These are phyloP conservation scores for Halocynthia roretzi DNA, from an alignment of 23 tunicate species.

Conservation along the genomic window DNA sequence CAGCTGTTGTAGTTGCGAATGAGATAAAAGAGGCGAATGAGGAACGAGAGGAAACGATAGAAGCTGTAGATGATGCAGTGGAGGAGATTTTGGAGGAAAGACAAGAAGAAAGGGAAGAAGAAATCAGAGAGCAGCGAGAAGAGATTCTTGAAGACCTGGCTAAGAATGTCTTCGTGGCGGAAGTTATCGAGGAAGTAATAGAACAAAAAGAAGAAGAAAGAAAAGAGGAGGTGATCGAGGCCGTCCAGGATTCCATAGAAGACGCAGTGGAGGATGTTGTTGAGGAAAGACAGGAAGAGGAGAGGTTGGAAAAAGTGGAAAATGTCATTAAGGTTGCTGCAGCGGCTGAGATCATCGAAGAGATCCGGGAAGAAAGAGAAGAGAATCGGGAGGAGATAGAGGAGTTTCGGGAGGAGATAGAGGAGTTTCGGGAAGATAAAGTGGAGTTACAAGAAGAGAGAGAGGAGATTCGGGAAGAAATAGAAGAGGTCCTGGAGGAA, in stretches of 20 bases:
- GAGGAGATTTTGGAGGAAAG: not conserved
- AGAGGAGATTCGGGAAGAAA: not conserved
- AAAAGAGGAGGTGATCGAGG: conserved; percentile 14
- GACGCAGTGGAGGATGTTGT: conserved; percentile 35
- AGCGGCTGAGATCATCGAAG: conserved; percentile 22
- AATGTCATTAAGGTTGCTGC: conserved; percentile 10
- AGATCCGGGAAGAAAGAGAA: conserved; percentile 17
- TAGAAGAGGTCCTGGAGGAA: not conserved
- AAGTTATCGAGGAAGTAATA: conserved; percentile 19
- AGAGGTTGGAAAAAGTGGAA: conserved; percentile 1
- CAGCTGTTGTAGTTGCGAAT: conserved; percentile 23
- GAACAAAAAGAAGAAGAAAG: conserved; percentile 24
- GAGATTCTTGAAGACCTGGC: conserved; percentile 12
- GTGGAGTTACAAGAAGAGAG: not conserved
- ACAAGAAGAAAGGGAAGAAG: not conserved
- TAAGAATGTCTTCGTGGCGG: conserved; percentile 36
- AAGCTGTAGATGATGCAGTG: conserved; percentile 2
- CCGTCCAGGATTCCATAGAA: conserved; percentile 20
- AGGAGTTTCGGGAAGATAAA: not conserved
- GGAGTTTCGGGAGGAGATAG: not conserved
- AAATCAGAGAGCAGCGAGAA: conserved; percentile 14
- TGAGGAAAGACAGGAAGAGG: conserved; percentile 20
- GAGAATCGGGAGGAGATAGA: not conserved
- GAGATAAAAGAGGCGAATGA: not conserved
- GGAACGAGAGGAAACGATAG: conserved; percentile 1